phyloP scores from a whole-genome alignment of 1,140 invertebrate species.

The Bombus waltoni region DNA sequence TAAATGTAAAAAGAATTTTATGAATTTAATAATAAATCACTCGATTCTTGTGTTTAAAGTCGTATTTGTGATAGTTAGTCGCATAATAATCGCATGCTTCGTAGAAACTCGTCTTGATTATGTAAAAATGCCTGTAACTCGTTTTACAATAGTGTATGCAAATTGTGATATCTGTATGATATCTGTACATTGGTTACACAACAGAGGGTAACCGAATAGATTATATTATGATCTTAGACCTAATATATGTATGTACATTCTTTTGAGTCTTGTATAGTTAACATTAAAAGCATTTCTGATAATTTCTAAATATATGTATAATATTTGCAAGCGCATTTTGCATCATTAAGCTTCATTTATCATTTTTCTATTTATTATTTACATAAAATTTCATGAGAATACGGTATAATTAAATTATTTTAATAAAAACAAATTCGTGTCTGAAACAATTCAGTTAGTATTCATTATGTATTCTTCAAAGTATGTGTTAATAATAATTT shows the following conservation, averaged over 20 bases:
- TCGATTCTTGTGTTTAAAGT: background rate
- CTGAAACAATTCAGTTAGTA: background rate
- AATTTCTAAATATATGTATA: background rate
- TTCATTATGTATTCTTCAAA: background rate
- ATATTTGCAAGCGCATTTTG: background rate
- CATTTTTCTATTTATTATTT: background rate
- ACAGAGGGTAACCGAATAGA: constrained; percentile 15
- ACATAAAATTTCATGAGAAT: background rate
- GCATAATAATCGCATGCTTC: background rate
- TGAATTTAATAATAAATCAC: too few relatives aligned
- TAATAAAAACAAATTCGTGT: background rate
- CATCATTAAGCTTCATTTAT: background rate
- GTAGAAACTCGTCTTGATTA: constrained; percentile 17
- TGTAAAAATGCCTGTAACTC: constrained; percentile 20
- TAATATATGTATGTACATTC: background rate
- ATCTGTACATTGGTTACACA: constrained; percentile 4
- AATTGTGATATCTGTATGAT: constrained; percentile 15
- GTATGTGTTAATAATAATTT: background rate
- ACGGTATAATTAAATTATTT: background rate
- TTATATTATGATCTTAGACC: constrained; percentile 1
- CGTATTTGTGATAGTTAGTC: too few relatives aligned
- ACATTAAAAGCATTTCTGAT: background rate
- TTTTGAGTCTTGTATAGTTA: background rate
- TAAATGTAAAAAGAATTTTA: background rate
- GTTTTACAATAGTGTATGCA: constrained; percentile 21